A percentile compares a stretch with the other conserved stretches of the same genome.
Conservation (phyloP, 2,113 vertebrate species). For the Telmatochromis sp. region DNA sequence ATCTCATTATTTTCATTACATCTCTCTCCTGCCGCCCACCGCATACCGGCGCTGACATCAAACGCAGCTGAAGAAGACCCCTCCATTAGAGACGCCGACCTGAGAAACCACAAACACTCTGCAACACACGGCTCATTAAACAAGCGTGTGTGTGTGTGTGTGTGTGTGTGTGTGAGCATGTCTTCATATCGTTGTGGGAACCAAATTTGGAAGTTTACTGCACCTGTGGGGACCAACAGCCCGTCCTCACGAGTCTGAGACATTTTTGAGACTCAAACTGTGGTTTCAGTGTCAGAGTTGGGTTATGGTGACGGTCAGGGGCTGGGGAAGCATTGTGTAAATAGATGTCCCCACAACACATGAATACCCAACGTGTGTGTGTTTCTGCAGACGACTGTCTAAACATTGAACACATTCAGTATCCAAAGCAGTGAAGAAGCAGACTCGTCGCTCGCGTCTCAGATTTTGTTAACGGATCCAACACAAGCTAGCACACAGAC, state of each 20-base stretch:
- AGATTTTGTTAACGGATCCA: not conserved
- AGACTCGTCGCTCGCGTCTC: not conserved
- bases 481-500: not conserved
- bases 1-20: constrained; percentile 2
- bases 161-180: not conserved
- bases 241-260: not conserved
- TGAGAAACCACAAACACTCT: not conserved
- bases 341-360: not conserved
- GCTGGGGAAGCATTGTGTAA: not conserved
- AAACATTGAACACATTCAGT: not conserved
- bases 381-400: not conserved
- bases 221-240: not conserved
- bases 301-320: not conserved
- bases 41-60: not conserved
- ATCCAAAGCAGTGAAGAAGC: not conserved
- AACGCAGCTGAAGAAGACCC: not conserved
- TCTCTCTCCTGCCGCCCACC: constrained; percentile 6
- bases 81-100: not conserved
- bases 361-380: not conserved
- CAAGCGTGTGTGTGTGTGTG: not conserved
- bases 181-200: not conserved
- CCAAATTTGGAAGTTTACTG: not conserved
- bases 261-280: not conserved
- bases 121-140: constrained; percentile 12
- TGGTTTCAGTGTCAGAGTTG: not conserved